Base-by-base conservation (phyloP, 2,888 invertebrate species). In the Slavum lentiscoides region DNA sequence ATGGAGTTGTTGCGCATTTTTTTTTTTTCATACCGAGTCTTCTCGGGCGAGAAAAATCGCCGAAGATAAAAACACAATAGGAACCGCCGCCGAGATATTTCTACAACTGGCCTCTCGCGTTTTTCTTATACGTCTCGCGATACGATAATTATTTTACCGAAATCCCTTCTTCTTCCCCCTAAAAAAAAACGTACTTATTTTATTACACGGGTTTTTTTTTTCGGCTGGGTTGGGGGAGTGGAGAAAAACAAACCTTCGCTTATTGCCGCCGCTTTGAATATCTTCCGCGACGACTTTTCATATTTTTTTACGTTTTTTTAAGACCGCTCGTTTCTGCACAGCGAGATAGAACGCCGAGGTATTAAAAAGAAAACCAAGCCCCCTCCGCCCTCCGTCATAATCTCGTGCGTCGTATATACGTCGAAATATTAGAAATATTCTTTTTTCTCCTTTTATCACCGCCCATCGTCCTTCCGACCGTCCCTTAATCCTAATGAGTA, bases 11-110 rank as follows among this genome's bases (percentile, higher is more conserved):
- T 4, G 30, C 30, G 4, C 70, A 70, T 69, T 69, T 62, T 74
- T 74, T 64, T 74, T 23, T 74, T 30, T 64, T 61, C 72, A n/a
- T n/a, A n/a, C 72, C 72, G 64, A 72, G n/a, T n/a, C n/a, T n/a
- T 64, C 72, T 53, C 70, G 55, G 17, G 19, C 64, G 39, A 72
- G 72, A 80, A 80, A 77, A 77, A 80, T 80, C 64, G 66, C 77
- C 69, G 43, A 70, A 72, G 69, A 70, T 70, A 70, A 77, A 77
- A 70, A 70, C 80, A 64, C 64, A 80, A 80, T 64, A n/a, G 80
- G 55, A 70, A n/a, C n/a, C 43, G 58, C 70, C 62, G 58, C 64
- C 62, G 58, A 72, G 80, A 80, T 80, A 77, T 53, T 13, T 11
- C 49, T 49, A 49, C 49, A 30, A 30, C 30, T 9, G 61, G 66